phyloP scores from a whole-genome alignment of 2,888 invertebrate species.

The Chydorus sphaericus region DNA sequence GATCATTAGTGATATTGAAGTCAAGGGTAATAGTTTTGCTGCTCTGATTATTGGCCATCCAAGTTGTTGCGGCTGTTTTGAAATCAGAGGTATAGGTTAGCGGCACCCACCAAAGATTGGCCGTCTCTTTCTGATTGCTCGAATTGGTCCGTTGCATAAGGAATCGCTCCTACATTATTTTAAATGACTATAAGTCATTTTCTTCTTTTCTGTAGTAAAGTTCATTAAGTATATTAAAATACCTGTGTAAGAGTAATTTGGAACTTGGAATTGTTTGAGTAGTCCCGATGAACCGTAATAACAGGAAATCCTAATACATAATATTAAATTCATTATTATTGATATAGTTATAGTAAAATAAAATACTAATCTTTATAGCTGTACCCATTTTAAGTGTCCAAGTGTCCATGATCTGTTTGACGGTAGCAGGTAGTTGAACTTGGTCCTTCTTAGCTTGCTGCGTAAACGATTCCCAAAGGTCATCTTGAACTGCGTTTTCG shows the following conservation, averaged over 20 bases:
- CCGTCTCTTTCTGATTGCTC: slow-evolving; percentile 20
- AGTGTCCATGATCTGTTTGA: slow-evolving; percentile 42
- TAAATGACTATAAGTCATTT: neutral
- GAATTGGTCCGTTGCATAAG: slow-evolving; percentile 17
- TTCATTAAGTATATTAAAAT: neutral
- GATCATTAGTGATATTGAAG: neutral
- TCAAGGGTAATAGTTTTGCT: neutral
- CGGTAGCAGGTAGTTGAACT: slow-evolving; percentile 28
- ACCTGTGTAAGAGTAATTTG: neutral
- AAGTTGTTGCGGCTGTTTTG: neutral
- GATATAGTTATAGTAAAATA: neutral
- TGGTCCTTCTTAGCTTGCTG: slow-evolving; percentile 45
- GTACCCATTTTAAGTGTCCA: slow-evolving; percentile 32
- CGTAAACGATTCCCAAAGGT: slow-evolving; percentile 69
- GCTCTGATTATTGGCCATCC: slow-evolving; percentile 1
- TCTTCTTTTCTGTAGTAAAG: neutral
- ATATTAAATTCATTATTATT: neutral
- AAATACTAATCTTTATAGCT: no score
- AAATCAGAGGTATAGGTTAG: slow-evolving; percentile 32
- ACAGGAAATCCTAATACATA: slow-evolving; percentile 24
- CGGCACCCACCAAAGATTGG: slow-evolving; percentile 42
- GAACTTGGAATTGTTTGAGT: no score
- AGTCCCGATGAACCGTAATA: slow-evolving; percentile 18
- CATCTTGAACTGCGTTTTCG: slow-evolving; percentile 63
- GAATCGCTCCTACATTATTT: slow-evolving; percentile 19